Percentiles rank a stretch among this genome's conserved stretches.
phyloP scores from a whole-genome alignment of 1,140 invertebrate genomes.

The Chrysopa pallens region DNA sequence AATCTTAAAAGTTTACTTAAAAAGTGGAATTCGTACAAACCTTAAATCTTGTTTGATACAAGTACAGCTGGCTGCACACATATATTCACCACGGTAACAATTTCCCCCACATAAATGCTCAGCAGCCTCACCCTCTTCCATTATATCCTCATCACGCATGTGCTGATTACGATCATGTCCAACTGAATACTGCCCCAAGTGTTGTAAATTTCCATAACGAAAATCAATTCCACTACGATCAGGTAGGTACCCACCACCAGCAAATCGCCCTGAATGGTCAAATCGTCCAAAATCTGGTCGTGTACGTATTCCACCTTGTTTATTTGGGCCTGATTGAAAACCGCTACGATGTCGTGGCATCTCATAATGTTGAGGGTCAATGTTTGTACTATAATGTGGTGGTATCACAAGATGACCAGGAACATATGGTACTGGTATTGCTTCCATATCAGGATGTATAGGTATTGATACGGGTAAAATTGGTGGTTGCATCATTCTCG shows the following conservation, averaged over 20 bases:
- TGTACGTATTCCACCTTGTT: neutral
- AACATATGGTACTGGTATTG: constrained; percentile 3
- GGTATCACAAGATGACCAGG: neutral
- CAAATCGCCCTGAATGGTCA: neutral
- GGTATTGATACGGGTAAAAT: neutral
- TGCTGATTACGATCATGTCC: constrained; percentile 1
- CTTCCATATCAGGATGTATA: neutral
- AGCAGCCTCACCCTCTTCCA: constrained; percentile 19
- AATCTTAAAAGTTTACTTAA: too few species aligned
- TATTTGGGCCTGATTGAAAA: neutral
- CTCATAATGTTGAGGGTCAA: neutral
- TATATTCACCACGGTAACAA: constrained; percentile 28
- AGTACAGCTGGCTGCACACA: constrained; percentile 35
- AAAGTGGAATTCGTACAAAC: too few species aligned
- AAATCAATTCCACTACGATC: constrained; percentile 4
- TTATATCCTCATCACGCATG: constrained; percentile 3
- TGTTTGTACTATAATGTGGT: constrained; percentile 1
- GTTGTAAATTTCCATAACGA: constrained; percentile 12
- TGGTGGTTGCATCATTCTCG: neutral
- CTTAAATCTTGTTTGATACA: constrained; percentile 31
- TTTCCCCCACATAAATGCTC: constrained; percentile 22
- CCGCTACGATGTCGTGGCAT: neutral
- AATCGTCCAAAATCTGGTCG: neutral
- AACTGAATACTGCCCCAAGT: constrained; percentile 8
- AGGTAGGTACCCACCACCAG: neutral